These are phyloP conservation scores for Netta rufina DNA, from an alignment of 2,797 vertebrate species.

Conservation along the genomic window DNA sequence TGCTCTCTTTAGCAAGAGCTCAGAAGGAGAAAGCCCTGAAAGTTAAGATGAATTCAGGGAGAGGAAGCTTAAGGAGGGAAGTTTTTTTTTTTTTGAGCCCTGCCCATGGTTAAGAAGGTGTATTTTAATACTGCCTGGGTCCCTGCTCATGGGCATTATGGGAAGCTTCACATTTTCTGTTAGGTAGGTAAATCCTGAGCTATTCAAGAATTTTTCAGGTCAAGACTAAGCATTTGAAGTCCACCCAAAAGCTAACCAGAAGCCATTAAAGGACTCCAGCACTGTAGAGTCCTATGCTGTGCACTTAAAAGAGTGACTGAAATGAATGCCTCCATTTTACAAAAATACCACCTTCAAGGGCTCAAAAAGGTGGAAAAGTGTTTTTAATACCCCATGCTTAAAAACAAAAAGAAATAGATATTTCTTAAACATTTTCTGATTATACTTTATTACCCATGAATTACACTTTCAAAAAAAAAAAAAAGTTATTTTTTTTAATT, in stretches of 20 bases:
- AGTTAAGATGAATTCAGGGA: background rate
- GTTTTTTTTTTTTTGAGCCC: background rate
- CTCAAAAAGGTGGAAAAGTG: conserved; percentile 15
- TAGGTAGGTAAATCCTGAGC: background rate
- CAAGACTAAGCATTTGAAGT: conserved; percentile 31
- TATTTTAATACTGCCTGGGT: background rate
- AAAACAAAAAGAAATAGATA: background rate
- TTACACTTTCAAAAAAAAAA: background rate
- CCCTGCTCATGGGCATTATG: background rate
- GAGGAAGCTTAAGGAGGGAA: background rate
- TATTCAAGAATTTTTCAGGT: conserved; percentile 26
- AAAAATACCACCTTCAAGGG: conserved; percentile 36
- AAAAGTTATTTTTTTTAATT: background rate
- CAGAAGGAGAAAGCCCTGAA: background rate
- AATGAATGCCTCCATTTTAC: conserved; percentile 22
- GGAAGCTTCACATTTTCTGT: background rate
- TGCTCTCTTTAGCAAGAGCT: background rate
- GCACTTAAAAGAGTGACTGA: conserved; percentile 2
- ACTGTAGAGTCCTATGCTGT: background rate
- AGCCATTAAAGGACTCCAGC: conserved; percentile 27
- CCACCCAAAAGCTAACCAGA: conserved; percentile 21
- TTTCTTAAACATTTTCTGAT: background rate
- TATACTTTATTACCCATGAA: conserved; percentile 22
- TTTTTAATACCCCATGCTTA: background rate
- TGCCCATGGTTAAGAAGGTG: background rate